Evolutionary conservation across 2,113 vertebrate genomes (phyloP), one percentile per base, ranked within the genome.

Genomic region (Pteropus alecto): DNA sequence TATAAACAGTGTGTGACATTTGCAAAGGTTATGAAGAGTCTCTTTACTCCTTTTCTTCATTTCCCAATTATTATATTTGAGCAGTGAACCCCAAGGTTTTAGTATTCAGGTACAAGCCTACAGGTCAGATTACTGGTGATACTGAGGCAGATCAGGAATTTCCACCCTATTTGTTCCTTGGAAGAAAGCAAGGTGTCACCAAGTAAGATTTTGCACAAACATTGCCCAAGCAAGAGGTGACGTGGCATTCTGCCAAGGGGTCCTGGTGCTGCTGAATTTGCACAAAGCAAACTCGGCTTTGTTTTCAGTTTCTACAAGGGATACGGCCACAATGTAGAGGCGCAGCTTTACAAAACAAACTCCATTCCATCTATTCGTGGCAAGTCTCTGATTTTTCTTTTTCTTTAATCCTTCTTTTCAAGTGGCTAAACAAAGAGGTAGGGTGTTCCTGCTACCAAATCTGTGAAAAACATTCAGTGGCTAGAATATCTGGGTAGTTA

Each of bases 1-100:
- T 60, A 96, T 96, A 97, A 98, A 95, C 95, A 97, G 91, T 67
- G 56, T 0, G 5, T 90, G 97, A 90, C 94, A 97, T 97, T 97
- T 97, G 54, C 89, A 78, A 97, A 98, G 95, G 87, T 87, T 87
- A 98, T 84, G 94, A 91, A 98, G 93, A 90, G 58, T 90, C 95
- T 88, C 86, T 77, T 96, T 95, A 78, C 33, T 79, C n/a, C 5
- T 84, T 96, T 95, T 96, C 90, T 94, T 95, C 82, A 35, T 98
- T 96, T 92, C 96, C 76, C 65, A 84, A 82, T 95, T 96, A 97
- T 89, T 97, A 78, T 97, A 97, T 97, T 97, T 96, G 96, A 97
- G 98, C 97, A 96, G 95, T 96, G 97, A 97, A 98, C 92, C 97
- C 61, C 96, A 82, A 89, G 38, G 95, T 61, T 98, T 97, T 92